Conservation (phyloP, 2,797 vertebrate species). For the Miichthys miiuy region DNA sequence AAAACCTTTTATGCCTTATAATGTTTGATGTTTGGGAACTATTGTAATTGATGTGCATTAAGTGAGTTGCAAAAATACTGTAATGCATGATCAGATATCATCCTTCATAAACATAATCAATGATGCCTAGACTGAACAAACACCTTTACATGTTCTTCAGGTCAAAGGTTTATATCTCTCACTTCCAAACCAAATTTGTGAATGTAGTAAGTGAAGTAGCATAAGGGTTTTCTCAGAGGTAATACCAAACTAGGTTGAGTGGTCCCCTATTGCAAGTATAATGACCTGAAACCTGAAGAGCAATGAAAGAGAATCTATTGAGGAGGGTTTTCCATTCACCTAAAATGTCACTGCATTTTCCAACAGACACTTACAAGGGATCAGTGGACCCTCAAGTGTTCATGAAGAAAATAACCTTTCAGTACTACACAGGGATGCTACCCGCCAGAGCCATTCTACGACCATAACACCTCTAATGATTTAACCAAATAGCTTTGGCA, state of each 20-base stretch:
- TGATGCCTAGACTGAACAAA: slow-evolving; percentile 37
- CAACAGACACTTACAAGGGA: slow-evolving; percentile 88
- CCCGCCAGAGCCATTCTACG: slow-evolving; percentile 69
- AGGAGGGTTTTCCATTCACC: slow-evolving; percentile 79
- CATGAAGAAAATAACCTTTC: slow-evolving; percentile 85
- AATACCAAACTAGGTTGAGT: slow-evolving; percentile 81
- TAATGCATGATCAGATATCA: slow-evolving; percentile 2
- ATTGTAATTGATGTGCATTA: too few species aligned
- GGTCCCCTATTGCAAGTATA: slow-evolving; percentile 80
- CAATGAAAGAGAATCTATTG: slow-evolving; percentile 81
- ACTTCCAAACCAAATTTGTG: slow-evolving; percentile 61
- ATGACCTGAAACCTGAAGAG: slow-evolving; percentile 82
- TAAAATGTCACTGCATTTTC: slow-evolving; percentile 87
- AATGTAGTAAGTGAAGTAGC: slow-evolving; percentile 65
- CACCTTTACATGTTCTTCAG: slow-evolving; percentile 24
- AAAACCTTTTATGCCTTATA: neutral
- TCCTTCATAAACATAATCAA: slow-evolving; percentile 26
- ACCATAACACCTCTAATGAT: slow-evolving; percentile 80
- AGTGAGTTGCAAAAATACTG: slow-evolving; percentile 8
- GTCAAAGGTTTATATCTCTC: slow-evolving; percentile 65
- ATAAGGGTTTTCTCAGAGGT: slow-evolving; percentile 70
- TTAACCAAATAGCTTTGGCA: slow-evolving; percentile 83
- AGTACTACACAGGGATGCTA: slow-evolving; percentile 74
- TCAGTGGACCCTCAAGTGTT: slow-evolving; percentile 85
- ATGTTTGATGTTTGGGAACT: neutral